These are phyloP conservation scores for Torymus auratus DNA, from an alignment of 2,888 invertebrate genomes.

Conservation along the genomic window DNA sequence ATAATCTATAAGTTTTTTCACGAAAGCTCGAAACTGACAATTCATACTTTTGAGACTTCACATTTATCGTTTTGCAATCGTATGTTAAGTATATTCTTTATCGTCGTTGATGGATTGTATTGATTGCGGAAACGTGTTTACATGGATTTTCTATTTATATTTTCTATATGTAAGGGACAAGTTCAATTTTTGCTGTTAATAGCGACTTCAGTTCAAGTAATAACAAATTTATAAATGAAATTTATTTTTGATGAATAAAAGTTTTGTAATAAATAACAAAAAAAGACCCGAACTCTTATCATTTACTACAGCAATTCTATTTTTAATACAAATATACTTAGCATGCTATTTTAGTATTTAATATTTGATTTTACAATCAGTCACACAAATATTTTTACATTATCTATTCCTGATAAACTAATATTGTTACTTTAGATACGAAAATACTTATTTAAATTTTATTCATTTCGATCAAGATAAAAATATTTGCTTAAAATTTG, in stretches of 20 bases:
- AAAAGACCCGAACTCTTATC: no score
- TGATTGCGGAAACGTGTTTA: not conserved
- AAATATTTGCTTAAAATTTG: no score
- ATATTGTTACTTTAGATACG: no score
- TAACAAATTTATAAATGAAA: slow-evolving; percentile 31
- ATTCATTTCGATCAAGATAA: no score
- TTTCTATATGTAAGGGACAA: not conserved
- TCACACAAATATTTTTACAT: no score
- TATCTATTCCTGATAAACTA: no score
- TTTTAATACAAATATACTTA: no score
- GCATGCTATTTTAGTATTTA: no score
- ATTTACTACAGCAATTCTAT: no score
- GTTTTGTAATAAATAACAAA: not conserved
- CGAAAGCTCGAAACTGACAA: slow-evolving; percentile 35
- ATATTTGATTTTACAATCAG: no score
- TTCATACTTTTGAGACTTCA: slow-evolving; percentile 13
- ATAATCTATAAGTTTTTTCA: slow-evolving; percentile 17
- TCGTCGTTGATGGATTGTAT: not conserved
- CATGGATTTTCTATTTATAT: slow-evolving; percentile 1
- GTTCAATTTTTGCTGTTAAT: not conserved
- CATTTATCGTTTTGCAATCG: not conserved
- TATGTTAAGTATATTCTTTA: not conserved
- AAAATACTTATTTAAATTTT: no score
- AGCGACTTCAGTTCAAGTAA: not conserved
- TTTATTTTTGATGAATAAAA: slow-evolving; percentile 41